These are phyloP conservation scores for Orchesellides sinensis DNA, from an alignment of 2,888 invertebrate species.

Conservation along the genomic window DNA sequence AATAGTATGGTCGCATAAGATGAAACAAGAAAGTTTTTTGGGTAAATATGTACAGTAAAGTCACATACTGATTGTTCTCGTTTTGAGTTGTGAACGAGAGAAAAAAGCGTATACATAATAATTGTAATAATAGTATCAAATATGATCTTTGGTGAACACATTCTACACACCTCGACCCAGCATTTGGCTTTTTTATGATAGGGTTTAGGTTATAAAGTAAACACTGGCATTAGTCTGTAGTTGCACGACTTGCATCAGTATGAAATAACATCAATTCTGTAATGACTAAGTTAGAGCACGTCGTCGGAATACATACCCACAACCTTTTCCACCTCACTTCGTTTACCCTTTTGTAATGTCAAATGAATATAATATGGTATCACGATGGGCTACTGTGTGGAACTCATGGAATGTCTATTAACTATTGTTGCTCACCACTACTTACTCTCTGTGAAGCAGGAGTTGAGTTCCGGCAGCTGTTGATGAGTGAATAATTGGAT, in stretches of 20 bases:
- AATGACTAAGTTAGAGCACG: constrained; percentile 9
- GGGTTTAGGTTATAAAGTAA: background rate
- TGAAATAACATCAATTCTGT: constrained; percentile 17
- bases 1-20: too few relatives aligned
- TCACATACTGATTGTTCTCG: too few relatives aligned
- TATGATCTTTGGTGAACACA: constrained; percentile 12
- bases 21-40: too few relatives aligned
- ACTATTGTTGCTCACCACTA: background rate
- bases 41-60: too few relatives aligned
- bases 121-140: background rate
- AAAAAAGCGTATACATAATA: background rate
- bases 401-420: background rate
- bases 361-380: background rate
- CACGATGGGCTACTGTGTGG: background rate
- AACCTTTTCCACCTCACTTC: constrained; percentile 22
- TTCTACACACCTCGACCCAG: background rate
- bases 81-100: background rate
- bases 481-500: constrained; percentile 55
- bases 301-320: background rate
- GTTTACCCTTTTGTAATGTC: background rate
- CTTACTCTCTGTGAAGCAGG: background rate
- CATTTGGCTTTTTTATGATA: constrained; percentile 6
- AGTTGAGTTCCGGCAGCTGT: constrained; percentile 47
- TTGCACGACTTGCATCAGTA: background rate
- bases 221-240: constrained; percentile 19